Evolutionary conservation across 2,797 vertebrate genomes (phyloP), one percentile per base, ranked within the genome.

Genomic region (Esox lucius): DNA sequence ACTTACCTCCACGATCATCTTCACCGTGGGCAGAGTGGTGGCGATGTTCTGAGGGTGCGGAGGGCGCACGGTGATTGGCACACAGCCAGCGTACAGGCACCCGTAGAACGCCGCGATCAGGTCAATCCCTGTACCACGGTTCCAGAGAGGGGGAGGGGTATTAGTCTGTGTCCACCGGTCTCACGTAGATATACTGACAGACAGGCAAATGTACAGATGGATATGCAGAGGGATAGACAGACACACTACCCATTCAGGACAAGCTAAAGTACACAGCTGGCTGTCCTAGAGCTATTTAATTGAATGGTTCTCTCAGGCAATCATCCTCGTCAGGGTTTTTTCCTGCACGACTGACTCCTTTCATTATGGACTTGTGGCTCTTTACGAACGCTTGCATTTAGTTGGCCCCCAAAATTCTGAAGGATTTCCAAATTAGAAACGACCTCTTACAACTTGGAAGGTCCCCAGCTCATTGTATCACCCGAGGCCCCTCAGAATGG

Each of bases 1-100:
- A 94, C 72, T 68, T 83, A 99, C 98, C 96, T 99, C 97, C 67
- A 99, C 97, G 22, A 99, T 99, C 98, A 99, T 99, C 94, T 98
- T 99, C 90, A 99, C 98, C 0, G 98, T 99, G 76, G 98, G 98
- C 81, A 99, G 86, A 0, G 97, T 99, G 6, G 97, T 99, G 77
- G 97, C 94, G 24, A 99, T 98, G 92, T 99, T 99, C 93, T 99
- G 98, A 1, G 98, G 98, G 73, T 99, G 98, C 0, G 98, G 98
- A 8, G 98, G 98, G 6, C 98, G 95, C 78, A 99, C 98, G 0
- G 98, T 99, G 86, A 99, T 98, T 59, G 98, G 98, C 79, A 99
- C 98, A 6, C 98, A 99, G 93, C 98, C 98, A 0, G 97, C 97
- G 3, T 99, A 99, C 81, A 99, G 94, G 90, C 96, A 96, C 70